Conservation (phyloP, 1,140 invertebrate genomes). For the Manduca sexta region DNA sequence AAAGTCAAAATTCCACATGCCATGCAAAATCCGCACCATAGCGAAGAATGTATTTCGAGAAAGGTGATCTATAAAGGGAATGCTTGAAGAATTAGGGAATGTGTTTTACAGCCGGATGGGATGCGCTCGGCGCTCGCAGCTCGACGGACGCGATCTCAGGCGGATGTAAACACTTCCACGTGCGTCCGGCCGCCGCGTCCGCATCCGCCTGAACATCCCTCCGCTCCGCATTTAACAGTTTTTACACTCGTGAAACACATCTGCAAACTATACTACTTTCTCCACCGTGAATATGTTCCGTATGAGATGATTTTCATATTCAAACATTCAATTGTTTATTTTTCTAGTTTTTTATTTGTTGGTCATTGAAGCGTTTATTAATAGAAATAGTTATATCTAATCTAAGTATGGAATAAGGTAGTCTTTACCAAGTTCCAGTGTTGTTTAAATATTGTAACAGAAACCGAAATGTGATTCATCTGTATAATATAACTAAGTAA, state of each 20-base stretch:
- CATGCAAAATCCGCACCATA: too few species aligned
- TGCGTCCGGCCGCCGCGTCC: constrained; percentile 31
- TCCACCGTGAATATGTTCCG: not conserved
- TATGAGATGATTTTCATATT: not conserved
- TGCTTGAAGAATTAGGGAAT: not conserved
- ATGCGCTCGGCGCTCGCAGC: constrained; percentile 12
- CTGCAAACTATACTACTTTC: not conserved
- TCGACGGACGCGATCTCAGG: constrained; percentile 16
- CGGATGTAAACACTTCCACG: constrained; percentile 56
- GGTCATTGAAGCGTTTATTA: not conserved
- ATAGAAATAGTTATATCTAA: too few species aligned
- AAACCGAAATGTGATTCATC: too few species aligned
- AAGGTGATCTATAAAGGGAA: not conserved
- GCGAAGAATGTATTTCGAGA: too few species aligned
- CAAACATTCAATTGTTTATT: not conserved
- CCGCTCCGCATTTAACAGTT: not conserved
- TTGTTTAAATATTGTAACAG: too few species aligned
- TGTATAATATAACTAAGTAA: not conserved
- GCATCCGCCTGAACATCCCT: constrained; percentile 19
- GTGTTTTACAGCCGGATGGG: constrained; percentile 11
- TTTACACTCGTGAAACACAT: not conserved
- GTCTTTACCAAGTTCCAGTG: too few species aligned
- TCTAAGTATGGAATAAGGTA: too few species aligned
- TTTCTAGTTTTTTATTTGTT: not conserved
- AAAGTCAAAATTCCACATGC: too few species aligned